Percentiles rank a stretch among this genome's conserved stretches.
Evolutionary conservation across 2,888 invertebrate genomes (phyloP).

Genomic region (Drosophila subsilvestris): DNA sequence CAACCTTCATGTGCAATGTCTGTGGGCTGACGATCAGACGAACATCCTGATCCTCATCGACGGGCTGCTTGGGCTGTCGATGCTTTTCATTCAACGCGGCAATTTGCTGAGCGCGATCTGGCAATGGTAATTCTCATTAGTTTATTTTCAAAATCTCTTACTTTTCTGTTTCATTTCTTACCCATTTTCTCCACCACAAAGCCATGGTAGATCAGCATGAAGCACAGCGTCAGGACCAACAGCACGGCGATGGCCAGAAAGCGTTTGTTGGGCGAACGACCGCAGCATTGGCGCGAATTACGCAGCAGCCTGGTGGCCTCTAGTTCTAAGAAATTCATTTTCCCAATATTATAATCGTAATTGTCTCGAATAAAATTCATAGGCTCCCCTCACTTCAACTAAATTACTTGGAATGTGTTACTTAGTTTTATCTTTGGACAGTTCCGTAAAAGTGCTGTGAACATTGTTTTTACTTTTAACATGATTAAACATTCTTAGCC

Average conservation of each 20-base stretch:
- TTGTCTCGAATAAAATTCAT: background rate
- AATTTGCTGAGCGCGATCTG: constrained; percentile 71
- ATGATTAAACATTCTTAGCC: constrained; percentile 35
- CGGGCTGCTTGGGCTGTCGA: constrained; percentile 42
- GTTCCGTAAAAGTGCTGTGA: background rate
- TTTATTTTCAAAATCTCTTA: background rate
- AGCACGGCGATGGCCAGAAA: constrained; percentile 63
- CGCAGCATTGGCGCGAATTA: constrained; percentile 55
- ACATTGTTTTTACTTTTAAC: constrained; percentile 25
- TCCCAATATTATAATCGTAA: constrained; percentile 8
- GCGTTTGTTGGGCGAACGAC: constrained; percentile 52
- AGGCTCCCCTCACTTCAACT: background rate
- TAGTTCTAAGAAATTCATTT: constrained; percentile 51
- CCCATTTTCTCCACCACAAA: constrained; percentile 77
- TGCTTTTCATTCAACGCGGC: constrained; percentile 58
- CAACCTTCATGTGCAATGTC: constrained; percentile 52
- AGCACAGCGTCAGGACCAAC: constrained; percentile 65
- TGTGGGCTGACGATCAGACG: constrained; percentile 45
- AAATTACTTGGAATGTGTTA: background rate
- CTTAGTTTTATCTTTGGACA: background rate
- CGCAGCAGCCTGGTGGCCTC: constrained; percentile 58
- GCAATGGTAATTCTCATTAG: background rate
- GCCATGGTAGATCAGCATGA: constrained; percentile 77
- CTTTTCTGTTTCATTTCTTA: constrained; percentile 14
- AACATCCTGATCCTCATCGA: constrained; percentile 40